Conservation (phyloP, 1,140 invertebrate genomes). For the Lordiphosa stackelbergi region DNA sequence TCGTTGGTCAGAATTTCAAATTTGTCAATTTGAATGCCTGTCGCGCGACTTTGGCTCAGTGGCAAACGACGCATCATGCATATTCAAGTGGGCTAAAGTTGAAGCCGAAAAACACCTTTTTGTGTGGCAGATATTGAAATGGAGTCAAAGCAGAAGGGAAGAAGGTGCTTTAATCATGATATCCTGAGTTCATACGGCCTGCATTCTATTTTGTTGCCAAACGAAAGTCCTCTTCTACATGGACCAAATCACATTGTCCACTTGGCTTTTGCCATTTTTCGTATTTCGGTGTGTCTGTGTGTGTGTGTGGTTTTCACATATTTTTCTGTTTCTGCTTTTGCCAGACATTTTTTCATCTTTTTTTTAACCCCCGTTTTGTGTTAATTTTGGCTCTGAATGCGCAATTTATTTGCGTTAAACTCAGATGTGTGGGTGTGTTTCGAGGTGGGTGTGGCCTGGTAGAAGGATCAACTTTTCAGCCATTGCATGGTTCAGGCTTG, state of each 20-base stretch:
- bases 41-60: constrained; percentile 26
- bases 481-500: constrained; percentile 42
- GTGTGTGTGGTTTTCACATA: constrained; percentile 14
- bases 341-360: constrained; percentile 51
- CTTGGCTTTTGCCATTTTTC: constrained; percentile 36
- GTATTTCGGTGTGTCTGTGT: constrained; percentile 11
- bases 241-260: constrained; percentile 40
- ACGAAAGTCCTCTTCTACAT: constrained; percentile 4
- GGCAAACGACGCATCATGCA: constrained; percentile 39
- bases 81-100: constrained; percentile 40
- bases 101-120: constrained; percentile 16
- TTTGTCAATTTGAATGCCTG: constrained; percentile 65
- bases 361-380: constrained; percentile 30
- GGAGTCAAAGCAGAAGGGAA: not conserved
- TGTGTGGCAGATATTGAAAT: constrained; percentile 33
- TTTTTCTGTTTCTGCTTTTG: constrained; percentile 6
- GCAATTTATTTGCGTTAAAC: constrained; percentile 74
- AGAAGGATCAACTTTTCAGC: constrained; percentile 59
- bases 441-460: constrained; percentile 15
- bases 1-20: constrained; percentile 33
- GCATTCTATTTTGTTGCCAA: constrained; percentile 27
- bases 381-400: constrained; percentile 72
- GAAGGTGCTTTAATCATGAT: constrained; percentile 6
- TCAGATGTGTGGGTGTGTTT: constrained; percentile 40
- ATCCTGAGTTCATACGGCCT: constrained; percentile 38